Evolutionary conservation across 2,113 vertebrate species (phyloP), one percentile per base, ranked within the genome.

Genomic region (Oxyruncus cristatus): DNA sequence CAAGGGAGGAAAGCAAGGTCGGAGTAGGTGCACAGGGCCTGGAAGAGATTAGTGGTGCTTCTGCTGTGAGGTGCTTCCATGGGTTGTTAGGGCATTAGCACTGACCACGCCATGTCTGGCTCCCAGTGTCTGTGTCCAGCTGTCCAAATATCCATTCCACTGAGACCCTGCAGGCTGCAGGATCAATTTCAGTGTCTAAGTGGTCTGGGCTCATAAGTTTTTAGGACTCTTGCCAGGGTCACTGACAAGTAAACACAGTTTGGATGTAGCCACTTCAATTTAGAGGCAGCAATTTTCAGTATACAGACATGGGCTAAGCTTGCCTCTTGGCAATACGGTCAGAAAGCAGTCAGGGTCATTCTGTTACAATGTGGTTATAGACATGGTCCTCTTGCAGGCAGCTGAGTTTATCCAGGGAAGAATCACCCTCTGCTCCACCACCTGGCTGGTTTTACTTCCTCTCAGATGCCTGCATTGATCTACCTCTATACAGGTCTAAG

Each of bases 21-120:
- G 70, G 28, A 41, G 55, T 39, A 89, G 35, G 30, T 42, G n/a
- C 32, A 24, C 44, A 44, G 46, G 42, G 24, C 55, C 50, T 89
- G 59, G 21, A 87, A 81, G 26, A 28, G 14, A 8, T 74, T 74
- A 92, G 33, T 18, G 13, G 28, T 42, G 30, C 30, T 86, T 83
- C 84, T 86, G 22, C 63, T 55, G 1, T 18, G 58, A 82, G 18
- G 10, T 47, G 27, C 50, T 71, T 93, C 35, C 30, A 30, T 18
- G 44, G 35, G 32, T n/a, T 50, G 23, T 41, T 67, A 8, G 12
- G 52, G 35, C 52, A 79, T 49, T 67, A 63, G 47, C 61, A 71
- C 66, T 1, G 2, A 59, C 44, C 35, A 35, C 0, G 0, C 50
- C 46, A 55, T n/a, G 33, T 49, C 47, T 95, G 26, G 62, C 20